Conservation (phyloP, 2,888 invertebrate genomes). For the Branchellion lobata region DNA sequence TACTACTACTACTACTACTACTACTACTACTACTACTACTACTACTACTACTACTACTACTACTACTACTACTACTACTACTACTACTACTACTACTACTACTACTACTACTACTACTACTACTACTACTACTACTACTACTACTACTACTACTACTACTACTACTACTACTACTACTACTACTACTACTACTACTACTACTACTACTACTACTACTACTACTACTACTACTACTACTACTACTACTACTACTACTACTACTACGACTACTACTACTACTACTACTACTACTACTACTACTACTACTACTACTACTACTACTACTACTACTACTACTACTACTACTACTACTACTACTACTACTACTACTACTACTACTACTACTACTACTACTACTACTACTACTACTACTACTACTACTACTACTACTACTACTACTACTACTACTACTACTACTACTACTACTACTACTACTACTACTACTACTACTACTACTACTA, state of each 20-base stretch:
- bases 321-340: constrained; percentile 27
- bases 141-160: constrained; percentile 20
- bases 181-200: constrained; percentile 40
- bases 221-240: constrained; percentile 19
- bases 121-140: constrained; percentile 36
- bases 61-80: constrained; percentile 25
- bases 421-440: constrained; percentile 27
- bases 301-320: constrained; percentile 29
- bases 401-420: constrained; percentile 29
- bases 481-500: constrained; percentile 11
- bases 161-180: constrained; percentile 35
- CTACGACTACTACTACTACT: constrained; percentile 21
- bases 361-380: constrained; percentile 29
- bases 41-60: constrained; percentile 21
- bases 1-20: constrained; percentile 29
- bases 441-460: background rate
- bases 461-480: background rate
- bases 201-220: constrained; percentile 40
- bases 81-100: constrained; percentile 39
- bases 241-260: constrained; percentile 26
- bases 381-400: constrained; percentile 29
- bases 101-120: constrained; percentile 40
- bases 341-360: constrained; percentile 17
- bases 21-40: constrained; percentile 29
- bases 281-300: constrained; percentile 29